Conservation (phyloP, 2,888 invertebrate genomes). For the Apotomis capreana region DNA sequence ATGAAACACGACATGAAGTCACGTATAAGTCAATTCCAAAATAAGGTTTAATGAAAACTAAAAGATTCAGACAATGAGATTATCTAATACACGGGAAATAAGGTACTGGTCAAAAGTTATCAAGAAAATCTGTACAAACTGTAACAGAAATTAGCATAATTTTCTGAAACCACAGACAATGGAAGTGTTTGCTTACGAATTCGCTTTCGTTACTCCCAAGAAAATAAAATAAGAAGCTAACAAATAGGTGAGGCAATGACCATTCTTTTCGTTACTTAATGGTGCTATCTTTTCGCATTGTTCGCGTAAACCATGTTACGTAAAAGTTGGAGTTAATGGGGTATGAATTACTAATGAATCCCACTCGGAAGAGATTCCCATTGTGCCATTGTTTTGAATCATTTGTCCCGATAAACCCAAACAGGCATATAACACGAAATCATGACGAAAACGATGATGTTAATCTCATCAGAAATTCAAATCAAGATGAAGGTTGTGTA, state of each 20-base stretch:
- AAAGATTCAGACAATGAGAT: not conserved
- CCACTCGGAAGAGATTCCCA: constrained; percentile 41
- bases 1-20: too few species aligned
- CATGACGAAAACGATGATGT: constrained; percentile 23
- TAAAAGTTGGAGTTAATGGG: constrained; percentile 72
- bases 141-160: constrained; percentile 21
- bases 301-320: constrained; percentile 68
- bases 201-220: constrained; percentile 68
- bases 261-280: constrained; percentile 74
- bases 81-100: constrained; percentile 2
- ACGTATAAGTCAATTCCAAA: too few species aligned
- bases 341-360: constrained; percentile 63
- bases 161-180: constrained; percentile 58
- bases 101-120: constrained; percentile 20
- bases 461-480: constrained; percentile 39
- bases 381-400: constrained; percentile 64
- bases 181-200: constrained; percentile 59
- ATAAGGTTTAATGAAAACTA: too few species aligned
- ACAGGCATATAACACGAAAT: constrained; percentile 25
- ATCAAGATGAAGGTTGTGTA: constrained; percentile 47
- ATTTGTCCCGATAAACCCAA: constrained; percentile 41
- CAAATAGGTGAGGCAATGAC: constrained; percentile 77
- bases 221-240: constrained; percentile 65
- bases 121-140: constrained; percentile 17
- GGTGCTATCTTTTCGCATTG: constrained; percentile 77